Conservation (phyloP, 2,113 vertebrate species). For the Phyllostomus discolor region DNA sequence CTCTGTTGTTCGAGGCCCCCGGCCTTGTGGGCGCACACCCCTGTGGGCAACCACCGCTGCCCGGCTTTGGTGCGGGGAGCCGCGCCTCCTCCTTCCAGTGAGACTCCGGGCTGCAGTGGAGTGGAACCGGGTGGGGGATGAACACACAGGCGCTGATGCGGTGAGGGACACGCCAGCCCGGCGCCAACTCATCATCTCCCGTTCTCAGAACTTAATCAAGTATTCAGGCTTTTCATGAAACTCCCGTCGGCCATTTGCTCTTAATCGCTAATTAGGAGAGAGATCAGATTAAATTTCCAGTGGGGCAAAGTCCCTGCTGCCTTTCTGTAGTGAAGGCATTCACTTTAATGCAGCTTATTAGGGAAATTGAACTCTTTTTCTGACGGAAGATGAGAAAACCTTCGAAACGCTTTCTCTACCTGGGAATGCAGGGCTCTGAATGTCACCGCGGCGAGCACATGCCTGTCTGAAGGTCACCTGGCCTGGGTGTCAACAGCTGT, state of each 20-base stretch:
- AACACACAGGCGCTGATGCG: neutral
- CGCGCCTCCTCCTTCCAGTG: neutral
- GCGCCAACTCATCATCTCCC: neutral
- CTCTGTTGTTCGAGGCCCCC: neutral
- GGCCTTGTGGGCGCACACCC: neutral
- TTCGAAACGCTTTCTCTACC: neutral
- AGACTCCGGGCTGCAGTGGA: neutral
- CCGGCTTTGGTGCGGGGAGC: neutral
- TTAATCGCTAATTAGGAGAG: constrained; percentile 46
- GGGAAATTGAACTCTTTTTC: neutral
- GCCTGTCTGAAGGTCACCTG: neutral
- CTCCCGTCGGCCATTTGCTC: constrained; percentile 16
- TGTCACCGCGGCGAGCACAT: neutral
- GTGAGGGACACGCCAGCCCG: neutral
- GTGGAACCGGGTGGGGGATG: neutral
- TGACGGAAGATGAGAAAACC: neutral
- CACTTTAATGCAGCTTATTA: neutral
- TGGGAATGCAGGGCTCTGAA: neutral
- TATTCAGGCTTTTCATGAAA: neutral
- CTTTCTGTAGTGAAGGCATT: neutral
- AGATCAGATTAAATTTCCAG: constrained; percentile 29
- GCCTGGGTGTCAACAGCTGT: neutral
- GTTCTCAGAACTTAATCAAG: neutral
- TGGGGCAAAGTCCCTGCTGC: neutral
- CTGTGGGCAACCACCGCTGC: neutral